Evolutionary conservation across 2,113 vertebrate species (phyloP), one percentile per base, ranked within the genome.

Genomic region (Sebastes fasciatus): DNA sequence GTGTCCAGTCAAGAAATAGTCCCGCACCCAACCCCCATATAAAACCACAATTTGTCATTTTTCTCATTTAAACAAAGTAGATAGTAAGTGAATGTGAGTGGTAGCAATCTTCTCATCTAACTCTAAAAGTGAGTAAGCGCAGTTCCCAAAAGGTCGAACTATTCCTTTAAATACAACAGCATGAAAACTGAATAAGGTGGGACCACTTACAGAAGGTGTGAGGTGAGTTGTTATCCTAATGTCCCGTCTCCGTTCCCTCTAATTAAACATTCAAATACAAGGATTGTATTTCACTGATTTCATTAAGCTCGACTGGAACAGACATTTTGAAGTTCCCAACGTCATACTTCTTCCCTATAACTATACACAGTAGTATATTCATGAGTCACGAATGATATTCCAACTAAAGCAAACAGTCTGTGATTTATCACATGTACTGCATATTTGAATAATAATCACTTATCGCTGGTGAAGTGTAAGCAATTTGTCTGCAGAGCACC

Each of bases 371-470:
- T 8, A 1, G 6, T 42, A 13, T 17, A 55, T 57, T 26, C 48
- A 74, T 55, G 49, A 43, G 23, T 60, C n/a, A 60, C 26, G 26
- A 34, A 34, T 57, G 14, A 66, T 23, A n/a, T 51, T 65, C 52
- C 49, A 40, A 9, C 58, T 40, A 19, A 46, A 58, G 51, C 45
- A 71, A 51, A 75, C 14, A 78, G 3, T 77, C 58, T 61, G 43
- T 57, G 4, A 2, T 43, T 48, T 12, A 67, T 71, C 10, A 62
- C 14, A 46, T 42, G 13, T 17, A 8, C 48, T 12, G 40, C 60
- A 81, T 68, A 49, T 75, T 5, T 71, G 45, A 84, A 76, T 55
- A 70, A 69, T 45, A 70, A 73, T 77, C 23, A 64, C 42, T 62
- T 14, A 70, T 58, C 13, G 6, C 63, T 63, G 54, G 34, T 34